Percentiles rank a stretch among this genome's conserved stretches.
These are phyloP conservation scores for Microctonus hyperodae DNA, from an alignment of 2,888 invertebrate species.

Conservation along the genomic window DNA sequence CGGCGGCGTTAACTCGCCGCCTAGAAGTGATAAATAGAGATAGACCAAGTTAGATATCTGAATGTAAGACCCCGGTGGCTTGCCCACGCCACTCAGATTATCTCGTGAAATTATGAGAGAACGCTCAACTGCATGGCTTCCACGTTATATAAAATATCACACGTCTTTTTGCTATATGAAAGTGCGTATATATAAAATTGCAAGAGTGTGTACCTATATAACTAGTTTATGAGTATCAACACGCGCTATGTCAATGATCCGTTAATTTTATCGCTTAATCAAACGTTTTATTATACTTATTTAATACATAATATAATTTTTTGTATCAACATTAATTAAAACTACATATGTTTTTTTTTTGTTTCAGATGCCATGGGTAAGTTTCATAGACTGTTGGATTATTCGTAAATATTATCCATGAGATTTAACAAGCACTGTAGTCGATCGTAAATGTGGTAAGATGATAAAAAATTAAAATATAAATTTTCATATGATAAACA, in stretches of 20 bases:
- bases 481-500: too few relatives aligned
- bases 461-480: too few relatives aligned
- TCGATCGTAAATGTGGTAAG: too few relatives aligned
- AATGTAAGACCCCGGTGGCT: conserved; percentile 44
- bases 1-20: conserved; percentile 38
- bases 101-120: conserved; percentile 58
- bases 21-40: conserved; percentile 59
- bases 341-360: conserved; percentile 63
- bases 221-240: conserved; percentile 6
- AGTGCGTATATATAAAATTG: conserved; percentile 1
- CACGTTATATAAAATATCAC: conserved; percentile 50
- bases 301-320: too few relatives aligned
- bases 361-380: conserved; percentile 86
- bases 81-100: conserved; percentile 56
- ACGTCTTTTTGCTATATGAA: conserved; percentile 12
- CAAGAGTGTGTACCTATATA: conserved; percentile 14
- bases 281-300: too few relatives aligned
- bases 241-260: conserved; percentile 33
- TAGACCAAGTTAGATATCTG: conserved; percentile 49
- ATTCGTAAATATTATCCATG: not conserved
- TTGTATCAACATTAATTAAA: not conserved
- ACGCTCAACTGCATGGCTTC: conserved; percentile 46
- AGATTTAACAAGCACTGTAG: too few relatives aligned
- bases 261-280: conserved; percentile 37
- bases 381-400: conserved; percentile 58